Conservation (phyloP, 2,113 vertebrate genomes). For the Gobius niger region DNA sequence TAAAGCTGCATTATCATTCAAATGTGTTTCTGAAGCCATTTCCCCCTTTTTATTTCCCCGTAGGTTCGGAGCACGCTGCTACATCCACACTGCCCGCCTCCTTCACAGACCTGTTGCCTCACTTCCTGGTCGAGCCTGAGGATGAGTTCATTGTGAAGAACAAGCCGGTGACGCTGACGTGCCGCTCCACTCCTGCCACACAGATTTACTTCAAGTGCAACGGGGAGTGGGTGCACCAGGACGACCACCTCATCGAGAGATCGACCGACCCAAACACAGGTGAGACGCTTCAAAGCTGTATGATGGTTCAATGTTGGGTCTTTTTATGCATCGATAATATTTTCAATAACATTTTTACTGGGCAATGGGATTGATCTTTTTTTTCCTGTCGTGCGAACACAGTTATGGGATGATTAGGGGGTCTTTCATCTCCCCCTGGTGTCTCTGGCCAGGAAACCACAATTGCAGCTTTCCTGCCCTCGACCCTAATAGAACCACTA, state of each 20-base stretch:
- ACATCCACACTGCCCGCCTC: constrained; percentile 83
- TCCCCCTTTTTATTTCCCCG: not conserved
- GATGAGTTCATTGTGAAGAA: constrained; percentile 97
- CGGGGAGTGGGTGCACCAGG: constrained; percentile 97
- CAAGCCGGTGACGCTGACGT: constrained; percentile 93
- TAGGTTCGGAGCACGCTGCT: constrained; percentile 89
- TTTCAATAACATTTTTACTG: too few species aligned
- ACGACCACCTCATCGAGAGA: constrained; percentile 88
- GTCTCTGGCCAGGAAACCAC: too few species aligned
- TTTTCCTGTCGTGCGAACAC: too few species aligned
- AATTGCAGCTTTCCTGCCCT: too few species aligned
- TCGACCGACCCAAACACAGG: constrained; percentile 86
- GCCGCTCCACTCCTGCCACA: constrained; percentile 91
- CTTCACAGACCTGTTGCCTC: constrained; percentile 88
- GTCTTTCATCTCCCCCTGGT: too few species aligned
- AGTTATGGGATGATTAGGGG: too few species aligned
- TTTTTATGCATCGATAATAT: too few species aligned
- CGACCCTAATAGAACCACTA: too few species aligned
- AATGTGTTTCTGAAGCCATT: constrained; percentile 7
- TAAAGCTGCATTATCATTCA: too few species aligned
- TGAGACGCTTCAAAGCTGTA: constrained; percentile 52
- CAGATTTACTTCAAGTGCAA: constrained; percentile 99
- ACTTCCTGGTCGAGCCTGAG: constrained; percentile 93
- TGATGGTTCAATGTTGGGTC: not conserved
- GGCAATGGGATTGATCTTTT: too few species aligned